Evolutionary conservation across 1,140 invertebrate species (phyloP).

Genomic region (Zaprionus nigranus): DNA sequence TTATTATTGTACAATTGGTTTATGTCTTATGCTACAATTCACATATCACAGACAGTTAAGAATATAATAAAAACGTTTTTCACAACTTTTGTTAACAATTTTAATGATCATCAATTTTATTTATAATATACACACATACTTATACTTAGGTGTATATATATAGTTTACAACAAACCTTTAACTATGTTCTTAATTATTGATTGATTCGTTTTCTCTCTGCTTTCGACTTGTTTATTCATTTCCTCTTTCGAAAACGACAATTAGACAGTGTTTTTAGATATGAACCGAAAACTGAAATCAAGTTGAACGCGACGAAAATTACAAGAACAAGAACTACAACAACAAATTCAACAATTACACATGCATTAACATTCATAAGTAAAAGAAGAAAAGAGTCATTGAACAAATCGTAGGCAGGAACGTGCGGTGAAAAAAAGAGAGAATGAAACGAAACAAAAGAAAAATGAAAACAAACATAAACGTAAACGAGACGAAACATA

Average conservation of each 20-base stretch:
- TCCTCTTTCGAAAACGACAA: constrained; percentile 25
- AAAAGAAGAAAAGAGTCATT: constrained; percentile 66
- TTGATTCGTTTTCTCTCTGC: constrained; percentile 22
- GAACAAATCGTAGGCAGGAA: constrained; percentile 85
- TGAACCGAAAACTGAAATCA: constrained; percentile 39
- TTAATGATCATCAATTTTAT: constrained; percentile 25
- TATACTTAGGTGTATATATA: background rate
- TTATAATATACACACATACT: background rate
- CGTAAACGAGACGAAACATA: constrained; percentile 12
- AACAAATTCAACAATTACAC: constrained; percentile 53
- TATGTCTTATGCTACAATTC: constrained; percentile 49
- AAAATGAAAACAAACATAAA: constrained; percentile 29
- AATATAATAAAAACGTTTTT: constrained; percentile 66
- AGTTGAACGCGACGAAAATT: constrained; percentile 62
- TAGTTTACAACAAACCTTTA: background rate
- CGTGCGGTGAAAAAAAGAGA: constrained; percentile 78
- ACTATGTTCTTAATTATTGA: constrained; percentile 2
- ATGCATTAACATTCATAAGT: constrained; percentile 61
- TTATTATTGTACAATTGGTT: constrained; percentile 61
- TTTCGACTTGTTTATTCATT: constrained; percentile 19
- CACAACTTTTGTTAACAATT: constrained; percentile 61
- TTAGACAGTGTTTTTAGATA: constrained; percentile 47
- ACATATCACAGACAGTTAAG: constrained; percentile 68
- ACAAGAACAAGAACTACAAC: constrained; percentile 43
- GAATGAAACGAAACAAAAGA: constrained; percentile 44